Evolutionary conservation across 2,113 vertebrate genomes (phyloP).

Genomic region (Rhinoptilus africanus): DNA sequence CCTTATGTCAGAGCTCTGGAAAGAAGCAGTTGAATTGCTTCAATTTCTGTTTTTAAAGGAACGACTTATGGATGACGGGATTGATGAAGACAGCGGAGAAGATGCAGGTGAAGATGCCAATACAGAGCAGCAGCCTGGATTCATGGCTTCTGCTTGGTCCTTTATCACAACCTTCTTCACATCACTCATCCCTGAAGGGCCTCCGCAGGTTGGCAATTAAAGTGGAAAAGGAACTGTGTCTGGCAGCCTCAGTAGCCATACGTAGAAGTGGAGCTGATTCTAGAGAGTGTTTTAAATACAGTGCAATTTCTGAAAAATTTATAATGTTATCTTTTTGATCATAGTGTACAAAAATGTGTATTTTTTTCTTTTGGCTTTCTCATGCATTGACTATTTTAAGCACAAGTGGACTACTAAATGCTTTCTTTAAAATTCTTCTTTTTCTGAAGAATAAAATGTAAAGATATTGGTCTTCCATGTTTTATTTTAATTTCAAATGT

Average conservation of each 20-base stretch:
- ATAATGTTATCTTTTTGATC: constrained; percentile 69
- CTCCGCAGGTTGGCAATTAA: constrained; percentile 91
- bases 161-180: constrained; percentile 96
- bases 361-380: constrained; percentile 69
- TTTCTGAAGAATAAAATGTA: constrained; percentile 69
- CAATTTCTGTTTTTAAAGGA: constrained; percentile 78
- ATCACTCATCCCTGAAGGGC: constrained; percentile 94
- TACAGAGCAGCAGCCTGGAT: constrained; percentile 77
- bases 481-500: constrained; percentile 64
- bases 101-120: constrained; percentile 79
- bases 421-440: constrained; percentile 70
- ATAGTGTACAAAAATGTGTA: constrained; percentile 71
- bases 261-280: constrained; percentile 20
- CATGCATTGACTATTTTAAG: constrained; percentile 75
- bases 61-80: constrained; percentile 86
- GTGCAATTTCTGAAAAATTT: constrained; percentile 75
- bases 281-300: constrained; percentile 72
- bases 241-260: constrained; percentile 45
- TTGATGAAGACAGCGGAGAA: constrained; percentile 86
- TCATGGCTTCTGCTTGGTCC: constrained; percentile 93
- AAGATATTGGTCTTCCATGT: constrained; percentile 75
- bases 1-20: neutral
- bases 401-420: constrained; percentile 76
- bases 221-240: constrained; percentile 51
- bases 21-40: constrained; percentile 1